Percentiles rank a stretch among this genome's conserved stretches.
These are phyloP conservation scores for Amiota communis DNA, from an alignment of 2,888 invertebrate species.

Conservation along the genomic window DNA sequence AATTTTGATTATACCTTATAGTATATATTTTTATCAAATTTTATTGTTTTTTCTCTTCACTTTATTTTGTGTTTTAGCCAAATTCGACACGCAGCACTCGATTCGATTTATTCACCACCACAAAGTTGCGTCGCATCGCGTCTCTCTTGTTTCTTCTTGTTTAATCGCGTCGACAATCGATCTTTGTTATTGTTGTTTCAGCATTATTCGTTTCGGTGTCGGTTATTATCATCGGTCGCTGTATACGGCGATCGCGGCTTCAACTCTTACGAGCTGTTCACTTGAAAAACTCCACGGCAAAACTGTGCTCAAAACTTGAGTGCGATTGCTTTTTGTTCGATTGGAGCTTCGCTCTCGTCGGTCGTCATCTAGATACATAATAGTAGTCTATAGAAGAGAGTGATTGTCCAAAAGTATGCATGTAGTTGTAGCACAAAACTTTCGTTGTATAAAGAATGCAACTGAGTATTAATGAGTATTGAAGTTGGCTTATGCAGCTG, in stretches of 20 bases:
- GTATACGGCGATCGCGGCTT: not conserved
- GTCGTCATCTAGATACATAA: slow-evolving; percentile 38
- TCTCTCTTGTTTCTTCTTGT: slow-evolving; percentile 31
- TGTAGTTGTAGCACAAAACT: slow-evolving; percentile 17
- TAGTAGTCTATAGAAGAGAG: not conserved
- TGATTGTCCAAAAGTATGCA: slow-evolving; percentile 22
- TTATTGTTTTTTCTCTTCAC: slow-evolving; percentile 33
- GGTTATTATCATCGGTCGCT: not conserved
- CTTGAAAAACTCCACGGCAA: slow-evolving; percentile 58
- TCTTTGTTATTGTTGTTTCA: slow-evolving; percentile 15
- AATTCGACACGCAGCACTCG: slow-evolving; percentile 12
- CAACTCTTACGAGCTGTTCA: slow-evolving; percentile 39
- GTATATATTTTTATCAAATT: slow-evolving; percentile 5
- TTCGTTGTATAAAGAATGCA: slow-evolving; percentile 21
- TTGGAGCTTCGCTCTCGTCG: slow-evolving; percentile 2
- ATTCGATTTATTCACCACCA: slow-evolving; percentile 21
- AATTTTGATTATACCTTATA: slow-evolving; percentile 15
- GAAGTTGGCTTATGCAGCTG: too few relatives aligned
- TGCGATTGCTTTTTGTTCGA: slow-evolving; percentile 53
- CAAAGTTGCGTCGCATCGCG: slow-evolving; percentile 12
- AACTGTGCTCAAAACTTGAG: slow-evolving; percentile 63
- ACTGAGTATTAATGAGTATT: slow-evolving; percentile 6
- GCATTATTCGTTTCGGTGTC: slow-evolving; percentile 30
- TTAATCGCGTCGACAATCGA: slow-evolving; percentile 15
- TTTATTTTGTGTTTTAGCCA: slow-evolving; percentile 26